Conservation (phyloP, 2,888 invertebrate genomes). For the Cartodere bifasciata region DNA sequence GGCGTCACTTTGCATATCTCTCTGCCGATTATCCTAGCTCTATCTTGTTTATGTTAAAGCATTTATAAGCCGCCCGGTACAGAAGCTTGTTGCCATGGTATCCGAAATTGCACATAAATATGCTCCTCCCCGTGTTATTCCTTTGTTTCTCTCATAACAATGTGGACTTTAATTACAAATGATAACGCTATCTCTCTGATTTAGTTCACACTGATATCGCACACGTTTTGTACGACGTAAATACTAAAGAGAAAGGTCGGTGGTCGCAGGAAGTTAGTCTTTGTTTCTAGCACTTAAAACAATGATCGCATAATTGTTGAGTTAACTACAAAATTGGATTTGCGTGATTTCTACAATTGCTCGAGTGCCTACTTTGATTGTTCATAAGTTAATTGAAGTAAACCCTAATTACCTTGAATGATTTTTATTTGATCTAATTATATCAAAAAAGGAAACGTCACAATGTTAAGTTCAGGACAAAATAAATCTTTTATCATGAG, state of each 20-base stretch:
- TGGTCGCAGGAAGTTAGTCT: slow-evolving; percentile 12
- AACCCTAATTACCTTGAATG: too few species aligned
- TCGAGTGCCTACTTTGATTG: too few species aligned
- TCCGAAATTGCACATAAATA: slow-evolving; percentile 26
- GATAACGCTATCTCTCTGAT: too few species aligned
- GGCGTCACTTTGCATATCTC: slow-evolving; percentile 13
- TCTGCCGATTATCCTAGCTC: slow-evolving; percentile 11
- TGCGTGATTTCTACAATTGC: slow-evolving; percentile 12
- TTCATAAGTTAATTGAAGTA: too few species aligned
- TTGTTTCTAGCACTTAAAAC: slow-evolving; percentile 11
- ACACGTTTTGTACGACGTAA: too few species aligned
- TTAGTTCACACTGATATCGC: too few species aligned
- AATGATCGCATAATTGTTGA: slow-evolving; percentile 11
- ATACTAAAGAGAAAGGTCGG: too few species aligned
- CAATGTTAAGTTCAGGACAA: too few species aligned
- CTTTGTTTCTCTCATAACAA: slow-evolving; percentile 22
- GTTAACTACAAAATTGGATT: slow-evolving; percentile 12
- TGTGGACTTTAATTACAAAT: slow-evolving; percentile 13
- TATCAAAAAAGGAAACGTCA: too few species aligned
- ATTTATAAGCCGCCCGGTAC: slow-evolving; percentile 10
- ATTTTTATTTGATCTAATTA: too few species aligned
- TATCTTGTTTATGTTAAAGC: slow-evolving; percentile 13
- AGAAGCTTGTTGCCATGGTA: slow-evolving; percentile 17
- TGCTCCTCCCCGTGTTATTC: slow-evolving; percentile 21
- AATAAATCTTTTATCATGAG: too few species aligned